Conservation (phyloP, 2,888 invertebrate species). For the Embidobia sp. region DNA sequence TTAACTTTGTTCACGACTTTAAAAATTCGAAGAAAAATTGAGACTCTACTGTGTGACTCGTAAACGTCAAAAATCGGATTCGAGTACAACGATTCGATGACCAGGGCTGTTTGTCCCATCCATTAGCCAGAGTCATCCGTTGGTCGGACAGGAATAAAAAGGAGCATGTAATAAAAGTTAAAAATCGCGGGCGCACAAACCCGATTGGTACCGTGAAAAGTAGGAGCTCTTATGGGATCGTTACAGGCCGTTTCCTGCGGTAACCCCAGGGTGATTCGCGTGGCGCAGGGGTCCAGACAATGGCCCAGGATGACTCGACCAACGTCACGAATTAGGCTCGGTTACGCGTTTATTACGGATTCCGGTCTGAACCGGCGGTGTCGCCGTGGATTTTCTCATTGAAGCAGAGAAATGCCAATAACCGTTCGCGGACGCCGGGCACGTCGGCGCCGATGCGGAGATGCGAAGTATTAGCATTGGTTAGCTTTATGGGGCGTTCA, state of each 20-base stretch:
- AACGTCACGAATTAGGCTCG: conserved; percentile 81
- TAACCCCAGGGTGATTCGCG: conserved; percentile 73
- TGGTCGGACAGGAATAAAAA: background rate
- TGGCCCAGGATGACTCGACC: conserved; percentile 73
- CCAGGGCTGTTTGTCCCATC: no score
- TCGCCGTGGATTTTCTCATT: conserved; percentile 67
- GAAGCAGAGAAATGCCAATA: conserved; percentile 59
- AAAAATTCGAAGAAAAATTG: no score
- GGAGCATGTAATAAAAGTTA: conserved; percentile 5
- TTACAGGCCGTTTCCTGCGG: conserved; percentile 79
- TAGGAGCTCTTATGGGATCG: conserved; percentile 69
- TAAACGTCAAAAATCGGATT: no score
- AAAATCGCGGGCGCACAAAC: conserved; percentile 15
- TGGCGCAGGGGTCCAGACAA: conserved; percentile 68
- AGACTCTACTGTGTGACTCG: no score
- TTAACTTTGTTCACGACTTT: no score
- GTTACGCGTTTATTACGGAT: conserved; percentile 80
- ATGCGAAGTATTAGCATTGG: conserved; percentile 84
- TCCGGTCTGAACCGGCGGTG: conserved; percentile 76
- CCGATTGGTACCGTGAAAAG: conserved; percentile 37
- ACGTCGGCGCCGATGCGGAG: conserved; percentile 77
- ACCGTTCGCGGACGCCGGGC: conserved; percentile 62
- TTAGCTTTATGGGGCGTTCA: conserved; percentile 85
- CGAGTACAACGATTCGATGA: no score
- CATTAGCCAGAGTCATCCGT: background rate